Base-by-base conservation (phyloP, 2,888 invertebrate species). In the Hoplodrina ambigua region DNA sequence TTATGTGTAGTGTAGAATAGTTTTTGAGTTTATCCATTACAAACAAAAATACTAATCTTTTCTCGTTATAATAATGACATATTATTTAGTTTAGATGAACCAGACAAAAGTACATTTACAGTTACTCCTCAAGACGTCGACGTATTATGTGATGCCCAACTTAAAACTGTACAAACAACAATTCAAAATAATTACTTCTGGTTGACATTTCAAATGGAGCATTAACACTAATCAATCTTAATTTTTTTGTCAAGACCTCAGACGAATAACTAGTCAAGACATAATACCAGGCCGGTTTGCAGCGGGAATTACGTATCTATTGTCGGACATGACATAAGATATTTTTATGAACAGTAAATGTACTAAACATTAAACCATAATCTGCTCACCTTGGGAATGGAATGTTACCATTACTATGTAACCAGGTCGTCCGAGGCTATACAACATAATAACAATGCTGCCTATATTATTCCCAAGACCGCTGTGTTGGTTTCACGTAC, bases 321-420 rank as follows among this genome's bases (percentile, higher is more conserved):
- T 83, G 78, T 81, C 46, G 66, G 70, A 58, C 61, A 88, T 91
- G 91, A 92, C 92, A 92, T 91, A 90, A 91, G 86, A 87, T 64
- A 72, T 83, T 90, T 89, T 89, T 88, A 84, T 87, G 87, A 81
- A 84, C 77, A 84, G 85, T 85, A 88, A 89, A 90, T 89, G 88
- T 84, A 75, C 91, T 92, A 92, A 90, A 83, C 90, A 87, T 77
- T 81, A 78, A 80, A 84, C 79, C 82, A 85, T 84, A 85, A 82
- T 87, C 81, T 83, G 90, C 81, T 94, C 90, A 93, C 94, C 94
- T 95, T 95, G 94, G 87, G 87, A 92, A 89, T 87, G 93, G 94
- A 94, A 94, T 94, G 94, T 90, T 86, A 89, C 87, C 87, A 87
- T 89, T 86, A 84, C 87, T 74, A 86, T 88, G 84, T 86, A 82